Base-by-base conservation (phyloP, 2,888 invertebrate genomes). In the Lampropteryx suffumata region DNA sequence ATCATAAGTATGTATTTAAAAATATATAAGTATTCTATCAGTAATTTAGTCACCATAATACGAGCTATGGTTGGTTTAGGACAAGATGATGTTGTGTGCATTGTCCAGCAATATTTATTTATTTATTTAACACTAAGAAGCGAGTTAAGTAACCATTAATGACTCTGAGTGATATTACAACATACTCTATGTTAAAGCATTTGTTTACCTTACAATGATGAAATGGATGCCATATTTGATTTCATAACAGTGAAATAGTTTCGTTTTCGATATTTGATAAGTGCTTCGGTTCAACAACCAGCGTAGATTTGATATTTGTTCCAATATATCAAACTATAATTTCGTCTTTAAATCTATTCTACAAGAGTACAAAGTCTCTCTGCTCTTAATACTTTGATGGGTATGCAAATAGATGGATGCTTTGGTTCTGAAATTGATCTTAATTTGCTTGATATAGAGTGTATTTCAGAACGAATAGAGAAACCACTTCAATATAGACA, bases 401-500 rank as follows among this genome's bases (percentile, higher is more conserved):
- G 35, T 30, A 39, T 48, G 34, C 33, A 50, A 49, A 48, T 44
- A 33, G 11, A 44, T 4, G 12, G 7, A 26, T 32, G 35, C 5
- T 37, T 11, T 39, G 39, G 50, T 28, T 50, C 34, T 45, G 54
- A 69, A 71, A 65, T 59, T 55, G 41, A 50, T 67, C 69, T 62
- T 72, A 59, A 57, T 11, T 7, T 13, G 10, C 3, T 44, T 37
- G 29, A 2, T 14, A 52, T 62, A 72, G 62, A 62, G 73, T 62
- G 47, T 49, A 61, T 56, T 69, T 72, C 73, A 50, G 53, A 47
- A 54, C 61, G 55, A 35, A 46, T 2, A 40, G 27, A 46, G 34
- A 11, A 43, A 13, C 33, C 50, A 57, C 57, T 69, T 68, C 62
- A 62, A 59, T 64, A 70, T 63, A 67, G 69, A 69, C 67, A 65